Evolutionary conservation across 2,888 invertebrate species (phyloP), one percentile per base, ranked within the genome.

Genomic region (Drosophila dives): DNA sequence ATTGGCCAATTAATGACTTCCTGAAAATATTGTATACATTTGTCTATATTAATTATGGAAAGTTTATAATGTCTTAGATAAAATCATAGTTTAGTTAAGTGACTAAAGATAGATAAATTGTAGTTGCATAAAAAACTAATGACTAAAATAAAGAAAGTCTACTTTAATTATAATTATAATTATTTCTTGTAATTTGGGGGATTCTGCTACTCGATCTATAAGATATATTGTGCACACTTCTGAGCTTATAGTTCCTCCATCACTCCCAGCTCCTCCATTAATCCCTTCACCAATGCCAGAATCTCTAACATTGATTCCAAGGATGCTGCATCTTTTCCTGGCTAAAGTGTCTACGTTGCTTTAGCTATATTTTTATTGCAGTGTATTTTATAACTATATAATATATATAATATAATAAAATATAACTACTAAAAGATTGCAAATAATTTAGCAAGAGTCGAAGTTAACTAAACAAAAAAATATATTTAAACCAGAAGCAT

Each of bases 41-140:
- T 17, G 8, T 17, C 8, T 17, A 38, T 3, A 2, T 38, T 17
- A 17, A 38, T 38, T 17, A 45, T 45, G 42, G 42, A 20, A 20
- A 45, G 1, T 7, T 20, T 12, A 42, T 12, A 45, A 20, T 12
- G 12, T 23, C 1, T 4, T 23, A 4, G 20, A 15, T 8, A 3
- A 15, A 12, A 20, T 45, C 3, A 7, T 40, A 17, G 17, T 17
- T 12, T 7, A 45, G 12, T 45, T 1, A 20, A 42, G 42, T 20
- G 1, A 3, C 4, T 2, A n/a, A 5, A 17, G 1, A n/a, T 11
- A 11, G 2, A 1, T 11, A 0, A 40, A 40, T 11, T 40, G n/a
- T n/a, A n/a, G 11, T 2, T 40, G 40, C 40, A 11, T n/a, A 5
- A 5, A n/a, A n/a, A n/a, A 40, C 10, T 10, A 17, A 17, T 38